A percentile compares a stretch with the other conserved stretches of the same genome.
Conservation (phyloP, 2,797 vertebrate genomes). For the Lepilemur septentrionalis region DNA sequence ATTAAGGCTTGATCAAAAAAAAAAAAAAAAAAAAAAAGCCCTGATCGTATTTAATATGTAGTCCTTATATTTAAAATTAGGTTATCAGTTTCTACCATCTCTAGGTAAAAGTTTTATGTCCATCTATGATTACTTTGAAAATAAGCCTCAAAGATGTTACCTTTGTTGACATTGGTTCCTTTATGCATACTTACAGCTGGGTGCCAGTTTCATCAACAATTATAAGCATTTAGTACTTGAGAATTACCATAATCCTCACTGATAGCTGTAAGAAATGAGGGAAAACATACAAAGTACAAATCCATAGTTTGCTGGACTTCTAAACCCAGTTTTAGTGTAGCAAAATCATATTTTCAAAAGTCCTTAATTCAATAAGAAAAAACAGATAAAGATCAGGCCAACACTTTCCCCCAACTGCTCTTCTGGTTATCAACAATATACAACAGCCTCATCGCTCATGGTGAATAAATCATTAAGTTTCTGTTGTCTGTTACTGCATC, state of each 20-base stretch:
- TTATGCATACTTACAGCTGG: not conserved
- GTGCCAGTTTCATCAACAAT: not conserved
- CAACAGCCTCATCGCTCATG: not conserved
- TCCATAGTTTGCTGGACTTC: not conserved
- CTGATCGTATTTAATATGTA: not conserved
- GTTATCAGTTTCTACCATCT: not conserved
- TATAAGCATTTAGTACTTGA: not conserved
- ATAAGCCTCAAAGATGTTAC: not conserved
- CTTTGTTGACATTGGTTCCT: not conserved
- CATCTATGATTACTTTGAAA: not conserved
- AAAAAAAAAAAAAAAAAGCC: too few relatives aligned
- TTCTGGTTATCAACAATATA: not conserved
- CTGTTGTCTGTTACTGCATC: not conserved
- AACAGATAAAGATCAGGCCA: not conserved
- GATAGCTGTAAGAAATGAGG: not conserved
- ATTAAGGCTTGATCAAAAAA: not conserved
- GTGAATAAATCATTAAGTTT: constrained; percentile 35
- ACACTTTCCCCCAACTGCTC: not conserved
- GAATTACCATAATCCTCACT: not conserved
- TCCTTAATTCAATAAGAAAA: not conserved
- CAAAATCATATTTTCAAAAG: not conserved
- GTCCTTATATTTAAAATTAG: not conserved
- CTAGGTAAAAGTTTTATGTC: not conserved
- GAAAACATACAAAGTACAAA: not conserved
- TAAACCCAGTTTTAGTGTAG: not conserved